These are phyloP conservation scores for Drosophila macrothrix DNA, from an alignment of 2,888 invertebrate species.

Conservation along the genomic window DNA sequence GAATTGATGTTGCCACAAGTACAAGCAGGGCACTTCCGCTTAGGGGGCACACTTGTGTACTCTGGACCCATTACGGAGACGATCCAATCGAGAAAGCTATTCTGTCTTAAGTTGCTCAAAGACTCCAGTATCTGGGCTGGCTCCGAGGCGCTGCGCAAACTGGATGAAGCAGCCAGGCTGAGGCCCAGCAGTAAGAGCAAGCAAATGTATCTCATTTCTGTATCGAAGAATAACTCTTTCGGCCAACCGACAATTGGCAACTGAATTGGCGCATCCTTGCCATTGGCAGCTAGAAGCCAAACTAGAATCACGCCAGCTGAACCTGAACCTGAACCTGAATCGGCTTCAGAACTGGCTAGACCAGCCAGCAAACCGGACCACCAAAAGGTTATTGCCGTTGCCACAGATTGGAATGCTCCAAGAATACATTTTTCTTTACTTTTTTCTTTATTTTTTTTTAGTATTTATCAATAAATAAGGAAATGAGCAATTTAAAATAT, in stretches of 20 bases:
- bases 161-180: slow-evolving; percentile 56
- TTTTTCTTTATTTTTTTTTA: slow-evolving; percentile 48
- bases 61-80: slow-evolving; percentile 72
- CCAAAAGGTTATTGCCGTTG: slow-evolving; percentile 59
- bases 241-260: slow-evolving; percentile 71
- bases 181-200: slow-evolving; percentile 37
- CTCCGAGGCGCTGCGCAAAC: slow-evolving; percentile 51
- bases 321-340: slow-evolving; percentile 36
- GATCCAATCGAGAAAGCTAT: slow-evolving; percentile 78
- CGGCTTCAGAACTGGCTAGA: slow-evolving; percentile 53
- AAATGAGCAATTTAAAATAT: slow-evolving; percentile 28
- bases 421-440: slow-evolving; percentile 22
- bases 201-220: slow-evolving; percentile 48
- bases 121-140: slow-evolving; percentile 64
- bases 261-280: slow-evolving; percentile 55
- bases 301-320: slow-evolving; percentile 27
- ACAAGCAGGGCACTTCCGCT: slow-evolving; percentile 75
- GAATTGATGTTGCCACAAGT: slow-evolving; percentile 90
- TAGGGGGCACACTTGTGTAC: slow-evolving; percentile 51
- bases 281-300: slow-evolving; percentile 11
- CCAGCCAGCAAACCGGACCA: slow-evolving; percentile 54
- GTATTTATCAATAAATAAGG: slow-evolving; percentile 69
- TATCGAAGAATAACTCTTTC: slow-evolving; percentile 45
- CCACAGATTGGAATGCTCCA: slow-evolving; percentile 29
- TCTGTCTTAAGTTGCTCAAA: slow-evolving; percentile 65